Conservation (phyloP, 2,888 invertebrate species). For the Drosophila flavopinicola region DNA sequence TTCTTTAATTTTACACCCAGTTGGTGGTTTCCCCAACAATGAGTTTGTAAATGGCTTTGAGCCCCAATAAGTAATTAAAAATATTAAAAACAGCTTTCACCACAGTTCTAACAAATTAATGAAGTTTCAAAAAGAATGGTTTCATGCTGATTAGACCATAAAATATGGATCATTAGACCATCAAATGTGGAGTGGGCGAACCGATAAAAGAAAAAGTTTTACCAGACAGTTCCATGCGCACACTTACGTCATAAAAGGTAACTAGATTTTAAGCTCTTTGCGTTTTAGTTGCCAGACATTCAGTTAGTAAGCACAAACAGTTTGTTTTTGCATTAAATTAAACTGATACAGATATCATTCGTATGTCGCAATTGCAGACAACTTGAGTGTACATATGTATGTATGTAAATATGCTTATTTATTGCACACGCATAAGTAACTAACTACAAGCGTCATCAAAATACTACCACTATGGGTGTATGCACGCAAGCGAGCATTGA, state of each 20-base stretch:
- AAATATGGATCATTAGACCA: too few species aligned
- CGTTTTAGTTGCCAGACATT: neutral
- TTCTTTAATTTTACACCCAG: too few species aligned
- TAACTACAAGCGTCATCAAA: slow-evolving; percentile 7
- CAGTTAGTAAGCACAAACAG: neutral
- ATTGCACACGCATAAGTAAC: slow-evolving; percentile 6
- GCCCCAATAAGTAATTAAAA: too few species aligned
- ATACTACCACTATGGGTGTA: slow-evolving; percentile 9
- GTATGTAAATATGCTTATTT: slow-evolving; percentile 9
- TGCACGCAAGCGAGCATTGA: slow-evolving; percentile 28
- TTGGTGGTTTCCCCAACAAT: too few species aligned
- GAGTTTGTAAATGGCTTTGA: too few species aligned
- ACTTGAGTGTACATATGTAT: slow-evolving; percentile 11
- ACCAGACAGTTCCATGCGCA: neutral
- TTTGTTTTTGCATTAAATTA: slow-evolving; percentile 16
- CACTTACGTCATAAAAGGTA: slow-evolving; percentile 4
- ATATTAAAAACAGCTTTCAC: too few species aligned
- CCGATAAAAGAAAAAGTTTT: too few species aligned
- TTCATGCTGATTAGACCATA: too few species aligned
- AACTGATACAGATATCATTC: slow-evolving; percentile 28
- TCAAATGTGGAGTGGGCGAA: too few species aligned
- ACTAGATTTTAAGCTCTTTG: neutral
- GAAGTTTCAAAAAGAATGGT: too few species aligned
- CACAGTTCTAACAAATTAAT: too few species aligned
- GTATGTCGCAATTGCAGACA: slow-evolving; percentile 32